Conservation (phyloP, 2,888 invertebrate genomes). For the Pseudoips prasinana region DNA sequence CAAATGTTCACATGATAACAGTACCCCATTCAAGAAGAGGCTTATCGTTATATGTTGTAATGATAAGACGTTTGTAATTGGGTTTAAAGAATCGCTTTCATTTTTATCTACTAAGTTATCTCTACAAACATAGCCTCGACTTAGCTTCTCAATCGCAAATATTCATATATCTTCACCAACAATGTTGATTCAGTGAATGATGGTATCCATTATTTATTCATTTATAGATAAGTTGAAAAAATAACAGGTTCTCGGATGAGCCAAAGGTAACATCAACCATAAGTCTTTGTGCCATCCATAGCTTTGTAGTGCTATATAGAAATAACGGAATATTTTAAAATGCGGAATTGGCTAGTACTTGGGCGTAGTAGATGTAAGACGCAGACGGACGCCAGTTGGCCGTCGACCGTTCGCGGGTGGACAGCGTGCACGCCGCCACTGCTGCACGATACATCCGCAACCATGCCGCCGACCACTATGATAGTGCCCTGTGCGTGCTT, state of each 20-base stretch:
- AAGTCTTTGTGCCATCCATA: conserved; percentile 35
- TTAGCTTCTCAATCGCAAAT: background rate
- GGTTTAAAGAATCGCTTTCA: no score
- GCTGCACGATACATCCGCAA: conserved; percentile 56
- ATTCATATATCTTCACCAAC: background rate
- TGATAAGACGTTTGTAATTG: no score
- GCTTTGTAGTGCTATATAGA: conserved; percentile 58
- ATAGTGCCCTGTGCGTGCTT: conserved; percentile 76
- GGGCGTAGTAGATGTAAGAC: conserved; percentile 57
- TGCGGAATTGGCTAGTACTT: conserved; percentile 76
- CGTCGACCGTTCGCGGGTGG: conserved; percentile 71
- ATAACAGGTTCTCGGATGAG: conserved; percentile 33
- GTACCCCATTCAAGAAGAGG: no score
- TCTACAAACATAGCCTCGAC: no score
- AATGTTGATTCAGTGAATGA: conserved; percentile 14
- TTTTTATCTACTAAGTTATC: no score
- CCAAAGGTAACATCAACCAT: conserved; percentile 38
- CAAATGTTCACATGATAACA: no score
- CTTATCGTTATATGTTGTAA: no score
- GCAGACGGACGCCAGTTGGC: conserved; percentile 70
- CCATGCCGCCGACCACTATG: conserved; percentile 79
- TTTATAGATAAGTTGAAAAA: conserved; percentile 23
- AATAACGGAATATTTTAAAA: conserved; percentile 76
- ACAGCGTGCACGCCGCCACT: conserved; percentile 60
- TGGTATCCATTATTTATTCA: conserved; percentile 11